phyloP scores from a whole-genome alignment of 2,797 vertebrate species.

The Enteromius fasciolatus region DNA sequence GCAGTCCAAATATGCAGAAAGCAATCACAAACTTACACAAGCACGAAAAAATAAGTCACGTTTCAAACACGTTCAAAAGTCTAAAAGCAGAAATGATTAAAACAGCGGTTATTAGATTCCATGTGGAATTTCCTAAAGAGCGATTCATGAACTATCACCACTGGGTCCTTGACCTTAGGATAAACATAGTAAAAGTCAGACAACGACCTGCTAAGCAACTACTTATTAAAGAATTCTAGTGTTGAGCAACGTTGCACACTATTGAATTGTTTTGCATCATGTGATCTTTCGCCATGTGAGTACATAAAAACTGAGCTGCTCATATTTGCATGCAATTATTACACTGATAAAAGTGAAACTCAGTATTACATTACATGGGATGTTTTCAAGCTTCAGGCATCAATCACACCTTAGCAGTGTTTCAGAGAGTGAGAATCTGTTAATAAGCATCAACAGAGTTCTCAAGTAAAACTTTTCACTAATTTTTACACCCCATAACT shows the following conservation, averaged over 20 bases:
- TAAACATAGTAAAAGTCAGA: background rate
- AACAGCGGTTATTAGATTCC: background rate
- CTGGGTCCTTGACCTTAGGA: background rate
- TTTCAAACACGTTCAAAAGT: background rate
- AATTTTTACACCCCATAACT: background rate
- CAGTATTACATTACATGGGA: background rate
- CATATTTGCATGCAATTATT: background rate
- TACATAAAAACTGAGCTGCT: background rate
- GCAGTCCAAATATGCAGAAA: conserved; percentile 15
- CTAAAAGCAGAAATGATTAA: conserved; percentile 3
- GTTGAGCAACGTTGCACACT: background rate
- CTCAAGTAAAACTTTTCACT: conserved; percentile 6
- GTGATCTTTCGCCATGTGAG: background rate
- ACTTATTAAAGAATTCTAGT: background rate
- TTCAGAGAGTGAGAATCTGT: conserved; percentile 8
- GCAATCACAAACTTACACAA: conserved; percentile 17
- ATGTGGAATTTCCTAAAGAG: background rate
- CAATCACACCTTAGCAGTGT: background rate
- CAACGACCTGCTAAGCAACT: background rate
- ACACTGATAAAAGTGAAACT: background rate
- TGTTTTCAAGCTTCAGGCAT: background rate
- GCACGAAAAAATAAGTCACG: background rate
- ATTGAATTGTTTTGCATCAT: background rate
- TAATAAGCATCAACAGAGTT: conserved; percentile 4
- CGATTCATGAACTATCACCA: background rate